Conservation (phyloP, 2,113 vertebrate genomes). For the Siphamia tubifer region DNA sequence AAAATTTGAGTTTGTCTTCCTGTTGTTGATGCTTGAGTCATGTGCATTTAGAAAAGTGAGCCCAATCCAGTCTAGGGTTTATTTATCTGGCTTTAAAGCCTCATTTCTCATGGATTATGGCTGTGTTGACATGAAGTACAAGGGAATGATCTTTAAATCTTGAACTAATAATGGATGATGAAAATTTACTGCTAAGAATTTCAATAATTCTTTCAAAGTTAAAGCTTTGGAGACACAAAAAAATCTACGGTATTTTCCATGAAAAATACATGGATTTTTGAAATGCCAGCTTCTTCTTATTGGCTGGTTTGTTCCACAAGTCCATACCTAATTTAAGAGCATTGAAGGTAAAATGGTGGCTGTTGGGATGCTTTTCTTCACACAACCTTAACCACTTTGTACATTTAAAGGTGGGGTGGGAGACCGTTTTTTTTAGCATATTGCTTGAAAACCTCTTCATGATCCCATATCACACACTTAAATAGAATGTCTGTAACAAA, state of each 20-base stretch:
- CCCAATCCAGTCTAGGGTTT: conserved; percentile 17
- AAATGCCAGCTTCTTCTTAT: background rate
- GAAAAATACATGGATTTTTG: conserved; percentile 6
- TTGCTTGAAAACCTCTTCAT: too few species aligned
- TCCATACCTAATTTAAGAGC: background rate
- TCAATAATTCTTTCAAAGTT: conserved; percentile 24
- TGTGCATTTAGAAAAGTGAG: conserved; percentile 26
- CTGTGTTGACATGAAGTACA: conserved; percentile 39
- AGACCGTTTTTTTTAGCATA: too few species aligned
- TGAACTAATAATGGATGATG: conserved; percentile 2
- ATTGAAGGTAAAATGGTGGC: background rate
- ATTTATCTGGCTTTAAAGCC: conserved; percentile 49
- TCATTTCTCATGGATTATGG: conserved; percentile 24
- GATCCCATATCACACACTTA: too few species aligned
- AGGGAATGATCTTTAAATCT: conserved; percentile 26
- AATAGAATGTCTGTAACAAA: too few species aligned
- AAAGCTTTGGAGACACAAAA: conserved; percentile 18
- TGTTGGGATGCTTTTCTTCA: too few species aligned
- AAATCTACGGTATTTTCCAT: background rate
- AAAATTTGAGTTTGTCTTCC: too few species aligned
- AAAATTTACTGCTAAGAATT: conserved; percentile 45
- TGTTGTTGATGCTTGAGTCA: background rate
- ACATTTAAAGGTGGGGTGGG: too few species aligned
- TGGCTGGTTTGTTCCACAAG: background rate
- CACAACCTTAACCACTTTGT: too few species aligned